phyloP scores from a whole-genome alignment of 2,113 vertebrate genomes.

The Pomatorhinus ruficollis region DNA sequence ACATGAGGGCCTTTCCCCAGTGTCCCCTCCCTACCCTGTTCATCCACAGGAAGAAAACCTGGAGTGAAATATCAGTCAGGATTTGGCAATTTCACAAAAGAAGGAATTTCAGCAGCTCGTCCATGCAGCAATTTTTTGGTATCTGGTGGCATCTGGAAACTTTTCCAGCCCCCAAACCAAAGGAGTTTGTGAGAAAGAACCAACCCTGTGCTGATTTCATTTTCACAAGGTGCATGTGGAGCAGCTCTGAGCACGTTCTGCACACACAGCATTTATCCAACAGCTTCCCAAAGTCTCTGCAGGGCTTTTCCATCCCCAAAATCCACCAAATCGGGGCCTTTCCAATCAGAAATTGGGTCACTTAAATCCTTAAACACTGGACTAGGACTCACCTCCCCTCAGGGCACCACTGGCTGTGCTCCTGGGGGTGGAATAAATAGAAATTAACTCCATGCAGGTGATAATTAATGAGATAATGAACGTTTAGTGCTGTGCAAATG shows the following conservation, averaged over 20 bases:
- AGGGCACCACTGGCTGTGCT: fast-evolving
- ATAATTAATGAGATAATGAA: not conserved
- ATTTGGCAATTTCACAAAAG: not conserved
- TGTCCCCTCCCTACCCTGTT: not conserved
- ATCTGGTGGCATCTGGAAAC: fast-evolving
- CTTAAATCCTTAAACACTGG: fast-evolving
- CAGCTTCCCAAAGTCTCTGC: not conserved
- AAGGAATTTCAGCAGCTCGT: not conserved
- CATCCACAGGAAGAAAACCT: not conserved
- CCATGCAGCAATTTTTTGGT: fast-evolving
- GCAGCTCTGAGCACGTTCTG: fast-evolving
- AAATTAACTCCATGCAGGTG: not conserved
- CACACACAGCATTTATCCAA: fast-evolving
- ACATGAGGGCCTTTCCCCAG: not conserved
- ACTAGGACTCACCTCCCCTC: fast-evolving
- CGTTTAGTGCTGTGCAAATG: not conserved
- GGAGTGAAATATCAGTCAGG: fast-evolving
- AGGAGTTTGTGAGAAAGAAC: fast-evolving
- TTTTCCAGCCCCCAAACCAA: not conserved
- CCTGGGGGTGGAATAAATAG: not conserved
- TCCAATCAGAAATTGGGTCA: fast-evolving
- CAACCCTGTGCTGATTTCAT: fast-evolving
- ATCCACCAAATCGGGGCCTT: fast-evolving
- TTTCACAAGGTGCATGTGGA: fast-evolving
- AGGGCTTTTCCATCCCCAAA: fast-evolving